Percentiles rank a stretch among this genome's conserved stretches.
Conservation (phyloP, 92 coral and sea anemone genomes). For the Isaurus tuberculatus region DNA sequence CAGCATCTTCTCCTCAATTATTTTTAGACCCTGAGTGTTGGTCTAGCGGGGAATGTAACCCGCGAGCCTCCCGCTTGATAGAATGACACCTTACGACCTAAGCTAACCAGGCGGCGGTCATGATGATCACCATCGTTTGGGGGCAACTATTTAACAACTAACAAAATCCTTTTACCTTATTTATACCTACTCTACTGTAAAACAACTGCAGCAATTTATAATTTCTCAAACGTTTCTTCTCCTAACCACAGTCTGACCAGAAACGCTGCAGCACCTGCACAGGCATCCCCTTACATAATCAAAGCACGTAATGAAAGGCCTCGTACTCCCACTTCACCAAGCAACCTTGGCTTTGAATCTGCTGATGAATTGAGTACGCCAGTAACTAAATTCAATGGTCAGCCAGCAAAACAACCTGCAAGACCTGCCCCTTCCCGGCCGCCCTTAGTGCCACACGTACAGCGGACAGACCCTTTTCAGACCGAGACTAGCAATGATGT, state of each 20-base stretch:
- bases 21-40: too few relatives aligned
- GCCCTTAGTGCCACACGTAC: not conserved
- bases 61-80: too few relatives aligned
- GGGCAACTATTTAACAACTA: too few relatives aligned
- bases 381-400: not conserved
- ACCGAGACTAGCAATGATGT: not conserved
- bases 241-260: constrained; percentile 26
- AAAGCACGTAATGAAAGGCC: not conserved
- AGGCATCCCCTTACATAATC: not conserved
- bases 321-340: constrained; percentile 26
- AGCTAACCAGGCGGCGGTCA: too few relatives aligned
- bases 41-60: too few relatives aligned
- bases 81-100: too few relatives aligned
- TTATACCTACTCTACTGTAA: too few relatives aligned
- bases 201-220: not conserved
- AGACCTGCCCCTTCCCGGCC: constrained; percentile 19
- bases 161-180: too few relatives aligned
- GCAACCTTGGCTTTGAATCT: constrained; percentile 23
- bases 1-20: too few relatives aligned
- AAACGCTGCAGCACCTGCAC: constrained; percentile 13
- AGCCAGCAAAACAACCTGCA: constrained; percentile 1
- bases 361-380: not conserved
- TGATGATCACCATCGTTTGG: too few relatives aligned
- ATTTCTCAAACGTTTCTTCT: not conserved
- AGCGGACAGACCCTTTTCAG: constrained; percentile 9